Evolutionary conservation across 2,888 invertebrate species (phyloP).

Genomic region (Lithophane socia): DNA sequence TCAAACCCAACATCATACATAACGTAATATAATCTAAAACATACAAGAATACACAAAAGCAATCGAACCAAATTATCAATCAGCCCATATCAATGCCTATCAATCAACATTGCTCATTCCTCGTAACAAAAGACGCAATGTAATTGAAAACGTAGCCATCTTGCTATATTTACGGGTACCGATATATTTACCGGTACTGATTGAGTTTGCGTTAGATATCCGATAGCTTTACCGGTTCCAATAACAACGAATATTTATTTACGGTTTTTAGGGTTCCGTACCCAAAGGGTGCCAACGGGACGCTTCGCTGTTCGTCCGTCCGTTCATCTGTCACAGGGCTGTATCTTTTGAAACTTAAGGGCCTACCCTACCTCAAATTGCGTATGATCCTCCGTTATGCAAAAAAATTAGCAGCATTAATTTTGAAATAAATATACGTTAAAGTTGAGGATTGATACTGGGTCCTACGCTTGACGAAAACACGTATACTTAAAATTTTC

Average conservation of each 20-base stretch:
- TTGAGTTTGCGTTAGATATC: slow-evolving; percentile 65
- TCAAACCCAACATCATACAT: background rate
- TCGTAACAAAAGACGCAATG: slow-evolving; percentile 56
- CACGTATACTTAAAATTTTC: too few relatives aligned
- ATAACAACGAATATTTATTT: slow-evolving; percentile 58
- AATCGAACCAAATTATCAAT: slow-evolving; percentile 43
- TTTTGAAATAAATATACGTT: too few relatives aligned
- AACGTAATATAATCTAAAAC: slow-evolving; percentile 8
- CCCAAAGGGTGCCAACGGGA: too few relatives aligned
- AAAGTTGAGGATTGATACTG: too few relatives aligned
- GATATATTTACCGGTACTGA: slow-evolving; percentile 51
- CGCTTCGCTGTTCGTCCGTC: too few relatives aligned
- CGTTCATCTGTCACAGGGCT: too few relatives aligned
- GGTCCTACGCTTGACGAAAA: too few relatives aligned
- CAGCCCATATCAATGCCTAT: slow-evolving; percentile 35
- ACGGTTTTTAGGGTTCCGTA: slow-evolving; percentile 6
- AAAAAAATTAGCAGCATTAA: too few relatives aligned
- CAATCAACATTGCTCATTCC: slow-evolving; percentile 48
- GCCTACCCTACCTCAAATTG: too few relatives aligned
- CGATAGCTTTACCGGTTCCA: slow-evolving; percentile 58
- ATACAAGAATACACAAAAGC: slow-evolving; percentile 15
- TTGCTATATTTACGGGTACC: slow-evolving; percentile 50
- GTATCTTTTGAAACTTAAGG: too few relatives aligned
- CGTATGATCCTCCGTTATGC: too few relatives aligned
- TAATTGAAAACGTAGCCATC: slow-evolving; percentile 59